A percentile compares a stretch with the other conserved stretches of the same genome.
Evolutionary conservation across 2,113 vertebrate genomes (phyloP).

Genomic region (Ivindomyrus marchei): DNA sequence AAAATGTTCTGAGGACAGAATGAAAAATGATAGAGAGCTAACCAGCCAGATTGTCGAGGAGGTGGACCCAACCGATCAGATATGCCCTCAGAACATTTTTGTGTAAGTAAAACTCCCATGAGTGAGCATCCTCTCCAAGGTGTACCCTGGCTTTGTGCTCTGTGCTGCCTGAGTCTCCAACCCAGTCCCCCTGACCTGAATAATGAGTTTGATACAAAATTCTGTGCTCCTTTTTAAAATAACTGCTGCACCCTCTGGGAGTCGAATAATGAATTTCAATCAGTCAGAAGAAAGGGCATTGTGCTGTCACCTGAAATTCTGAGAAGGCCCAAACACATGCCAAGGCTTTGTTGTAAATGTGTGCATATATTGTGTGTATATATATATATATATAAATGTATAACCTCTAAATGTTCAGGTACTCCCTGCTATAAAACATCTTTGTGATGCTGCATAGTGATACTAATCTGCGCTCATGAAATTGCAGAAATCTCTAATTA

Average conservation of each 20-base stretch:
- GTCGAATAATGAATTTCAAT: background rate
- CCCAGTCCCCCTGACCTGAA: background rate
- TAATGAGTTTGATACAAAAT: background rate
- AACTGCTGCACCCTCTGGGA: slow-evolving; percentile 3
- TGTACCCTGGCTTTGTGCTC: too few species aligned
- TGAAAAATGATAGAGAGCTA: too few species aligned
- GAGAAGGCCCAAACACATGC: background rate
- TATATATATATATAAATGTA: background rate
- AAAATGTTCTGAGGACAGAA: too few species aligned
- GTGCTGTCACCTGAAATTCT: background rate
- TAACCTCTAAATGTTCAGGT: background rate
- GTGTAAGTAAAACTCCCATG: too few species aligned
- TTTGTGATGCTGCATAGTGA: too few species aligned
- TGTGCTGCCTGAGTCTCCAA: too few species aligned
- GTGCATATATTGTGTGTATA: background rate
- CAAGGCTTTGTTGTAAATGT: background rate
- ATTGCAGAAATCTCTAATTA: background rate
- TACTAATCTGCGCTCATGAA: background rate
- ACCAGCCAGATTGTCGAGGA: too few species aligned
- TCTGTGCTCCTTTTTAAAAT: background rate
- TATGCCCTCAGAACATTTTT: too few species aligned
- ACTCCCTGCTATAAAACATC: too few species aligned
- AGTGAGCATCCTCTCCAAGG: too few species aligned
- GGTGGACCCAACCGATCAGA: too few species aligned
- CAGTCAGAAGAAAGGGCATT: background rate